phyloP scores from a whole-genome alignment of 2,797 vertebrate species.

The Pogonophryne albipinna region DNA sequence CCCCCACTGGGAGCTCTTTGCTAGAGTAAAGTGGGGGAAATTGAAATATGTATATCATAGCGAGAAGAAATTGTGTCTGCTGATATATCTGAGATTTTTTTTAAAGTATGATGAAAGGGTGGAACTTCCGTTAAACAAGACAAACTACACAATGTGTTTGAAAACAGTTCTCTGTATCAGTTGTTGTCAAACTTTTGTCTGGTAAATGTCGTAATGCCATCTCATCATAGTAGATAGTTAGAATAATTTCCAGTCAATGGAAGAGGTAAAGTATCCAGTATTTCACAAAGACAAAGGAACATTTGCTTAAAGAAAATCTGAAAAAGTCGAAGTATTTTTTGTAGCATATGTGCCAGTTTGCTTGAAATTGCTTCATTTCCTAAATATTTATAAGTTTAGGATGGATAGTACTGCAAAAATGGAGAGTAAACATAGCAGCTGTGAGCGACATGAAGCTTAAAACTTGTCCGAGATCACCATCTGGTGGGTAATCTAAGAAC shows the following conservation, averaged over 20 bases:
- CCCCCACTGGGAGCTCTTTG: no score
- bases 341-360: no score
- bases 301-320: not conserved
- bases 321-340: not conserved
- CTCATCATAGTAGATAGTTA: not conserved
- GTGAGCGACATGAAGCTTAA: not conserved
- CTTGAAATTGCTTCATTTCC: no score
- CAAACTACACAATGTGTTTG: not conserved
- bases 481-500: slow-evolving; percentile 33
- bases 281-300: not conserved
- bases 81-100: accelerated
- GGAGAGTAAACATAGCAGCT: not conserved
- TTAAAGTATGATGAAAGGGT: not conserved
- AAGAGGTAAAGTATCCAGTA: not conserved
- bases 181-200: not conserved
- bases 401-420: not conserved
- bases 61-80: not conserved
- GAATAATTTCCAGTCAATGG: not conserved
- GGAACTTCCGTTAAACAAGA: not conserved
- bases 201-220: not conserved
- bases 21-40: not conserved
- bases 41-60: not conserved
- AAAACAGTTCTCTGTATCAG: not conserved
- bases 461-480: slow-evolving; percentile 26
- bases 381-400: not conserved